Evolutionary conservation across 1,140 invertebrate genomes (phyloP), one percentile per base, ranked within the genome.

Genomic region (Andrena cerasifolii): DNA sequence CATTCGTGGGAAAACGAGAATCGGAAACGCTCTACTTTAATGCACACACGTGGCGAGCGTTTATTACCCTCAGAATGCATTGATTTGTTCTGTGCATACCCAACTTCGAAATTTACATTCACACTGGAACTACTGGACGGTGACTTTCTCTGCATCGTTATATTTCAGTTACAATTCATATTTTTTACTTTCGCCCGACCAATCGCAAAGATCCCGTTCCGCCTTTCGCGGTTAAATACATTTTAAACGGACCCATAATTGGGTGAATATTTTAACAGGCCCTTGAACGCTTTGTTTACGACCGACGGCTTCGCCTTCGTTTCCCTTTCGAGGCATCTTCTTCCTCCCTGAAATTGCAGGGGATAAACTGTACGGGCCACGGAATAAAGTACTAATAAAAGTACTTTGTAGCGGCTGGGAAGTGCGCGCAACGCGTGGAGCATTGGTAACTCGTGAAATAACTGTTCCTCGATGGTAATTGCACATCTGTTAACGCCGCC

Each of bases 101-200:
- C 21, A 8, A 8, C 31, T 45, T 31, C 16, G 26, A 6, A 36
- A 70, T 58, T 58, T 58, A 70, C 56, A 70, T 70, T 70, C 67
- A 43, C 36, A 16, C 36, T 43, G 51, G 53, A 70, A 58, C 45
- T 26, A 16, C 36, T 43, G 51, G 53, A 70, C 43, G 53, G 31
- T 36, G 36, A 70, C 67, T 70, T 70, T 70, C 67, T 70, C 53
- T 51, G 36, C 12, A 4, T 70, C 67, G 67, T 58, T 70, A 70
- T 70, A 70, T 70, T 58, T 70, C 67, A 36, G 58, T 53, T 56
- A 12, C 67, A 58, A 70, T 70, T 70, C 54, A 45, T 58, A 56
- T 51, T 58, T n/a, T 70, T 56, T 58, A 70, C 67, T 70, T 58
- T 70, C 67, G 67, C 67, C 24, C 36, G 26, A 18, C 26, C 51